Evolutionary conservation across 2,797 vertebrate species (phyloP), one percentile per base, ranked within the genome.

Genomic region (Pogonophryne albipinna): DNA sequence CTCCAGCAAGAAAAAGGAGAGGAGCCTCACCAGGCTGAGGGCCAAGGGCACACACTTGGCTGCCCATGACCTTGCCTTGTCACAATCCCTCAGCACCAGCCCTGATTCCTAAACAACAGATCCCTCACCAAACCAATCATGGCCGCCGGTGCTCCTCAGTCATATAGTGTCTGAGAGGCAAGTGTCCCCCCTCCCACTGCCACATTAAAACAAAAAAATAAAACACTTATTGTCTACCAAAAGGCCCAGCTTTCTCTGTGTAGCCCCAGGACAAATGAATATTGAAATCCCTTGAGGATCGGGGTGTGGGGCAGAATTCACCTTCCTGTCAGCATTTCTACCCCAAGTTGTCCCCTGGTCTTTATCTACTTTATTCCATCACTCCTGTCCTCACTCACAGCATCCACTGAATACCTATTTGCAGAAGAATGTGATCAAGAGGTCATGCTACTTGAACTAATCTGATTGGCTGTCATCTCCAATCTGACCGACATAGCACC

Each of bases 251-350:
- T 85, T 95, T 95, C 94, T 93, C 94, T 92, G 87, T 92, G 91
- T 94, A 83, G 96, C 97, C 95, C 72, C 91, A 91, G 97, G 97
- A 94, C 93, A 96, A 95, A 97, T 98, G 97, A 97, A 98, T 97
- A 98, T 98, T 98, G 98, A 91, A 97, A 91, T 96, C 97, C 96
- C 96, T 94, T 89, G 95, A 93, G 97, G 94, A 94, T 95, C 86
- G 84, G 78, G 92, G 76, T 90, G 82, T 19, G 91, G 94, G 85
- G 83, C 93, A 91, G 84, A 46, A 91, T 92, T 92, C 95, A 89
- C 82, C 92, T 93, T 95, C 92, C 94, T 94, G 94, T 97, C 96
- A 97, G 96, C 94, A 89, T 92, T 95, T 92, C 82, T 89, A 80
- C 65, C 73, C 78, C 79, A 73, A 60, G 56, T 87, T 53, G 62